These are phyloP conservation scores for Peromyscus melanophrys DNA, from an alignment of 2,797 vertebrate genomes.

Conservation along the genomic window DNA sequence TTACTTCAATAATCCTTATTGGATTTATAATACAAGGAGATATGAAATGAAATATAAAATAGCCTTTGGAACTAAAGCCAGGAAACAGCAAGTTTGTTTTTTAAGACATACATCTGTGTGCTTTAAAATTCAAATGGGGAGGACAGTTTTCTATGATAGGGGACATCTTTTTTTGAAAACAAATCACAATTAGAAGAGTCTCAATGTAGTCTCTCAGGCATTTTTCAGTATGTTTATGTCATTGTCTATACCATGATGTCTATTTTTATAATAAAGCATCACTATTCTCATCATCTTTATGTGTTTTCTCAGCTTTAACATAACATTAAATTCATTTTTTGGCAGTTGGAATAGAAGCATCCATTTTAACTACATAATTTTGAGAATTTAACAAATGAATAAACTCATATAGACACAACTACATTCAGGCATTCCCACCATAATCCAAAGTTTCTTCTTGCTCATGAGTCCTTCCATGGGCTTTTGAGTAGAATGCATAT, in stretches of 20 bases:
- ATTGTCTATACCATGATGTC: not conserved
- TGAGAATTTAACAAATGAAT: not conserved
- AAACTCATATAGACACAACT: not conserved
- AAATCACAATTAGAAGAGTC: not conserved
- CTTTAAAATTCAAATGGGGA: not conserved
- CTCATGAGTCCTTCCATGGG: not conserved
- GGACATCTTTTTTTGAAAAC: not conserved
- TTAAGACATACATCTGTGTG: not conserved
- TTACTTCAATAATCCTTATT: constrained; percentile 13
- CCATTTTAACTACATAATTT: not conserved
- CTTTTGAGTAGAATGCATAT: not conserved
- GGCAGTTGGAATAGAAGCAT: not conserved
- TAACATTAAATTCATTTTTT: not conserved
- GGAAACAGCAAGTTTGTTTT: not conserved
- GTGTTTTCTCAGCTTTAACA: not conserved
- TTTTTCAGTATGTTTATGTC: not conserved
- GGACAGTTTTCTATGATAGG: not conserved
- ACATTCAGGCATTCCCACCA: not conserved
- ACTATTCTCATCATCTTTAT: not conserved
- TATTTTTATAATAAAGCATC: not conserved
- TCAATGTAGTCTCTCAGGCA: not conserved
- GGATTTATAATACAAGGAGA: not conserved
- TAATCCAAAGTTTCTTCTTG: not conserved
- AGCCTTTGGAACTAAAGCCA: not conserved
- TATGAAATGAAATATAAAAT: not conserved